phyloP scores from a whole-genome alignment of 2,797 vertebrate genomes.

The Lacerta bilineata region DNA sequence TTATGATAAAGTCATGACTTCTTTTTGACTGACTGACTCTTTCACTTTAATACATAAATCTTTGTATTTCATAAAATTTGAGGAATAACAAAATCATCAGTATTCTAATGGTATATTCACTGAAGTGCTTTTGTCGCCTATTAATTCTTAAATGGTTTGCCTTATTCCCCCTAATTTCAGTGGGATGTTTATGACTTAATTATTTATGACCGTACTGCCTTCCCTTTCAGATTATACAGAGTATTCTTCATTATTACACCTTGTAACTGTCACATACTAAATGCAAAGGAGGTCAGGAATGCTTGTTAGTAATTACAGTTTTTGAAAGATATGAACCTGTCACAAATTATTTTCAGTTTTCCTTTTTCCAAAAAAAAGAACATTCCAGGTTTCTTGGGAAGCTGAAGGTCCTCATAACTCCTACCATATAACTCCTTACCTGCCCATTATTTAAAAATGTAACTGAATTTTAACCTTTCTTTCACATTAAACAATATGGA shows the following conservation, averaged over 20 bases:
- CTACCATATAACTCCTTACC: slow-evolving; percentile 38
- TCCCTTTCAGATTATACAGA: slow-evolving; percentile 35
- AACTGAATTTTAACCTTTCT: slow-evolving; percentile 49
- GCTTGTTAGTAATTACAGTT: slow-evolving; percentile 40
- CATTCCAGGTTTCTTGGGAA: slow-evolving; percentile 38
- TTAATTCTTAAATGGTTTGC: slow-evolving; percentile 26
- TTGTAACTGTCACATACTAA: slow-evolving; percentile 29
- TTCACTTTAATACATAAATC: slow-evolving; percentile 24
- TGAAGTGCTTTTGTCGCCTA: slow-evolving; percentile 15
- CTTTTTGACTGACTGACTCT: slow-evolving; percentile 8
- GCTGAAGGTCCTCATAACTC: slow-evolving; percentile 7
- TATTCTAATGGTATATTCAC: not conserved
- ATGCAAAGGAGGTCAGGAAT: slow-evolving; percentile 15
- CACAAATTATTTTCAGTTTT: slow-evolving; percentile 28
- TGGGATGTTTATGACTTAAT: slow-evolving; percentile 43
- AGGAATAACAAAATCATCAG: slow-evolving; percentile 2
- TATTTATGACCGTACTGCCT: slow-evolving; percentile 37
- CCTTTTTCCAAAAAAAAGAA: slow-evolving; percentile 17
- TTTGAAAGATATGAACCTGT: slow-evolving; percentile 54
- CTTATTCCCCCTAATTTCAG: not conserved
- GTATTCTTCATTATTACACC: slow-evolving; percentile 43
- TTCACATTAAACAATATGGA: not conserved
- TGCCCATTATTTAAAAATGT: slow-evolving; percentile 50
- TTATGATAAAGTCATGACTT: not conserved
- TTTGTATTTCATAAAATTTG: slow-evolving; percentile 33